phyloP scores from a whole-genome alignment of 2,113 vertebrate species.

The Anser cygnoides region DNA sequence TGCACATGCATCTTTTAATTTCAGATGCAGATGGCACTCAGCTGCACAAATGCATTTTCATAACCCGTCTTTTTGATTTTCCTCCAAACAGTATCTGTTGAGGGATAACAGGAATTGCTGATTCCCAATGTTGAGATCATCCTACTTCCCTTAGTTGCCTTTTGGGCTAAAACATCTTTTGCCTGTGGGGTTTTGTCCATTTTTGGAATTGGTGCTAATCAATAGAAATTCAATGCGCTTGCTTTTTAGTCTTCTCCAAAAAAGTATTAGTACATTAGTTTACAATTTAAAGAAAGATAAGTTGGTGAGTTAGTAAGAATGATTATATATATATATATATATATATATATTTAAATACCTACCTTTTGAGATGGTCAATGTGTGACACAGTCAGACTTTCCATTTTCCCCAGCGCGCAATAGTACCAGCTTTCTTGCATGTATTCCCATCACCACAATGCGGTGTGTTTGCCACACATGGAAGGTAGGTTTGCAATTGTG shows the following conservation, averaged over 20 bases:
- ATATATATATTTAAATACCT: not conserved
- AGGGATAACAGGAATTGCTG: not conserved
- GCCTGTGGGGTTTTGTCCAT: not conserved
- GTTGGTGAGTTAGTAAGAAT: not conserved
- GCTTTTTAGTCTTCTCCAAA: not conserved
- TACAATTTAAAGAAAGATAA: not conserved
- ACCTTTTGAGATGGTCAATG: not conserved
- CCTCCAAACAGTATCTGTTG: not conserved
- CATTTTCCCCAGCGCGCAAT: not conserved
- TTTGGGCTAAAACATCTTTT: constrained; percentile 3
- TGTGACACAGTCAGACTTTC: not conserved
- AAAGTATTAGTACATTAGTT: not conserved
- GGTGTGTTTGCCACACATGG: not conserved
- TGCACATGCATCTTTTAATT: not conserved
- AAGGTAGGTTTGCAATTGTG: not conserved
- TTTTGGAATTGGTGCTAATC: not conserved
- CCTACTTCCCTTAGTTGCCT: not conserved
- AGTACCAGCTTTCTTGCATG: not conserved
- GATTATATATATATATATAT: not conserved
- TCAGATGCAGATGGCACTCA: not conserved
- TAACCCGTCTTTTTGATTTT: not conserved
- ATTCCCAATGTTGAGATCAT: not conserved
- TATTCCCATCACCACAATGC: not conserved
- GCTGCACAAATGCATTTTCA: not conserved
- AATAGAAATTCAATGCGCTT: not conserved